phyloP scores from a whole-genome alignment of 2,888 invertebrate genomes.

The Chrysolina americana region DNA sequence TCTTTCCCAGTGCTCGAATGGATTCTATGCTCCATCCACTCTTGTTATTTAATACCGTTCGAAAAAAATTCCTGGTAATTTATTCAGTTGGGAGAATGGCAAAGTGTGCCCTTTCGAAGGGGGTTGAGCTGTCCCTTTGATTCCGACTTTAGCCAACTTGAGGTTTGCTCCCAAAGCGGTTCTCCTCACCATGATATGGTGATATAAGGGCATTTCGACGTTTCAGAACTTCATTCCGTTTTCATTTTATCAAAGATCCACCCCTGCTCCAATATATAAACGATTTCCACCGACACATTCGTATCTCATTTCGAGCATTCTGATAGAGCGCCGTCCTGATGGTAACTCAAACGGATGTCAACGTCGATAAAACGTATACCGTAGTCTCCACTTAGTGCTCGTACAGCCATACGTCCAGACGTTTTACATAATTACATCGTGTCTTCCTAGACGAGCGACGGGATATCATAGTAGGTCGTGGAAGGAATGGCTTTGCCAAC shows the following conservation, averaged over 20 bases:
- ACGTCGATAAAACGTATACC: conserved; percentile 19
- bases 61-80: too few relatives aligned
- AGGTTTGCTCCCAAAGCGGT: too few relatives aligned
- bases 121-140: too few relatives aligned
- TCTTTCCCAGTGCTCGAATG: too few relatives aligned
- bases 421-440: conserved; percentile 62
- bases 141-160: too few relatives aligned
- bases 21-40: too few relatives aligned
- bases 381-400: conserved; percentile 26
- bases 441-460: conserved; percentile 52
- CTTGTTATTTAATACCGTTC: too few relatives aligned
- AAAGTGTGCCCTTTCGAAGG: too few relatives aligned
- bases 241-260: background rate
- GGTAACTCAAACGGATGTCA: conserved; percentile 32
- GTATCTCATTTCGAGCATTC: conserved; percentile 32
- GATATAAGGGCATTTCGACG: too few relatives aligned
- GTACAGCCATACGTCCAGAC: conserved; percentile 54
- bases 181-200: too few relatives aligned
- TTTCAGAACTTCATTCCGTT: too few relatives aligned
- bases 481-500: conserved; percentile 45
- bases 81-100: too few relatives aligned
- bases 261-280: conserved; percentile 21
- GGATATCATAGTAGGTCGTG: conserved; percentile 55
- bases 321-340: conserved; percentile 29
- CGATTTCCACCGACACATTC: conserved; percentile 34